phyloP scores from a whole-genome alignment of 2,888 invertebrate genomes.

The Pristionchus japonicus region DNA sequence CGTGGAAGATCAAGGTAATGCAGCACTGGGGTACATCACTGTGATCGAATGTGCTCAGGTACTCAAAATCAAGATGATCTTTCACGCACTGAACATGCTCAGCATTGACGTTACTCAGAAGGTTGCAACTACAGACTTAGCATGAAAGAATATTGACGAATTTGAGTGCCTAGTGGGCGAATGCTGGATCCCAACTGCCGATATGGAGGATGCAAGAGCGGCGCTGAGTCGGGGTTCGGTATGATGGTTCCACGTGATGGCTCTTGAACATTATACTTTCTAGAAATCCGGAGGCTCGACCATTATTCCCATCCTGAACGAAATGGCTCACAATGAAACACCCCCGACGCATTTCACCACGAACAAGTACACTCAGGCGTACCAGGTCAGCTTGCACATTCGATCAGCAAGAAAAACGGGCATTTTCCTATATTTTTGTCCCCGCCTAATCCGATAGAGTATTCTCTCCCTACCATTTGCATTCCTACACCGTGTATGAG shows the following conservation, averaged over 20 bases:
- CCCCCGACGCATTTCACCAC: conserved; percentile 96
- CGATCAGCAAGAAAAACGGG: no score
- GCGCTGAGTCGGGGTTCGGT: conserved; percentile 90
- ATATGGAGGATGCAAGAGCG: conserved; percentile 90
- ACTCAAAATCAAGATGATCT: conserved; percentile 97
- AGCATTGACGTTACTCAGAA: conserved; percentile 99
- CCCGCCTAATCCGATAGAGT: no score
- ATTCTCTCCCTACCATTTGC: no score
- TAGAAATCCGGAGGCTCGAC: conserved; percentile 93
- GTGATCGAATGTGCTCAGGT: conserved; percentile 81
- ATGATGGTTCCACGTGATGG: conserved; percentile 45
- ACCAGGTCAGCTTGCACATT: conserved; percentile 82
- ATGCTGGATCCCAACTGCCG: conserved; percentile 92
- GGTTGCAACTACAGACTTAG: conserved; percentile 76
- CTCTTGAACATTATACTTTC: not conserved
- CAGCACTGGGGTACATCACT: no score
- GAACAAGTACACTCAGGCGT: conserved; percentile 95
- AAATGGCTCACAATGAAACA: conserved; percentile 85
- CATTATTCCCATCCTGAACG: conserved; percentile 94
- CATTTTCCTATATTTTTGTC: no score
- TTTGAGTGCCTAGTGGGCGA: conserved; percentile 91
- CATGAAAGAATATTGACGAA: not conserved
- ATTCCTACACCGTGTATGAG: no score
- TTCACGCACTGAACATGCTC: conserved; percentile 96
- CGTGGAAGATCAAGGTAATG: conserved; percentile 94